phyloP scores from a whole-genome alignment of 2,888 invertebrate genomes.

The Leptopilina drosophilae region DNA sequence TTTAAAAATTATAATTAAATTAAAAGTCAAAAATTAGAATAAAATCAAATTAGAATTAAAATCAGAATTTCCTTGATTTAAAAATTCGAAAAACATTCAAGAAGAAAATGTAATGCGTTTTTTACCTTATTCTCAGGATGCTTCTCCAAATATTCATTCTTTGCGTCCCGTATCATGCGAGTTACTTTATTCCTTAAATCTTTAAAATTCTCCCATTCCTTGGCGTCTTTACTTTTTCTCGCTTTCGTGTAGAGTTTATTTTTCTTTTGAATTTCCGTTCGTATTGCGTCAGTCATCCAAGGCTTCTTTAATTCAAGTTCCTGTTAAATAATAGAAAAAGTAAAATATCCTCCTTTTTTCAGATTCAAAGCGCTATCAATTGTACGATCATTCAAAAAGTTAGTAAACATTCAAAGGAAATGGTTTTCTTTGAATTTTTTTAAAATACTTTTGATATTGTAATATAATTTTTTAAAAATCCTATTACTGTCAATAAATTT shows the following conservation, averaged over 20 bases:
- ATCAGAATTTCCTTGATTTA: too few species aligned
- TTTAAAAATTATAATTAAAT: too few species aligned
- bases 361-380: not conserved
- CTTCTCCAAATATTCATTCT: slow-evolving; percentile 73
- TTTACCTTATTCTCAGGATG: slow-evolving; percentile 71
- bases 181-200: slow-evolving; percentile 75
- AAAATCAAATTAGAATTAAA: too few species aligned
- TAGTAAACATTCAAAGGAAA: not conserved
- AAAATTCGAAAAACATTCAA: not conserved
- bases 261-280: slow-evolving; percentile 74
- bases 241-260: slow-evolving; percentile 74
- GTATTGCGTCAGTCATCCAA: slow-evolving; percentile 76
- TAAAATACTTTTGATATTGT: too few species aligned
- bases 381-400: not conserved
- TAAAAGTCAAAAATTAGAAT: too few species aligned
- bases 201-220: slow-evolving; percentile 75
- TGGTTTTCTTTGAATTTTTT: too few species aligned
- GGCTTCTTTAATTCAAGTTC: slow-evolving; percentile 74
- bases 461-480: too few species aligned
- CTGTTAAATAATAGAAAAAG: slow-evolving; percentile 55
- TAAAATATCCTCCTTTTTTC: slow-evolving; percentile 16
- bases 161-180: slow-evolving; percentile 75
- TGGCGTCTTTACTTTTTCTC: slow-evolving; percentile 73
- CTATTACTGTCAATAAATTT: too few species aligned
- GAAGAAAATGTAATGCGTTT: not conserved